These are phyloP conservation scores for Vesta saturnalis DNA, from an alignment of 2,888 invertebrate genomes.

Conservation along the genomic window DNA sequence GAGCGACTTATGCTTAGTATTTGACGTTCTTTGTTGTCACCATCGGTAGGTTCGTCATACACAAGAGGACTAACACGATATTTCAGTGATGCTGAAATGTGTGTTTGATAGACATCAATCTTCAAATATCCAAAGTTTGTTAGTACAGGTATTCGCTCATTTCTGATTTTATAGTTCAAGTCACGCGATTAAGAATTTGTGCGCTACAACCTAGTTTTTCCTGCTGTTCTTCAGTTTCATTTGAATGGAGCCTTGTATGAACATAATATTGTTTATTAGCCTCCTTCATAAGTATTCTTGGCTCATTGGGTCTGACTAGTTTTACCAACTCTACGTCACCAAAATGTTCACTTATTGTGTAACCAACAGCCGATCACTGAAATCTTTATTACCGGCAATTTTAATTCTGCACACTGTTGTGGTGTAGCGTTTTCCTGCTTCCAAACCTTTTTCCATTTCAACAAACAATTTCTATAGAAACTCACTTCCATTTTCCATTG, in stretches of 20 bases:
- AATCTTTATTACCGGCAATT: neutral
- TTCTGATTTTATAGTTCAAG: neutral
- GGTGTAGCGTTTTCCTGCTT: too few relatives aligned
- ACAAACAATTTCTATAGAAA: too few relatives aligned
- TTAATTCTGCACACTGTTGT: too few relatives aligned
- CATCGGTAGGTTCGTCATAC: neutral
- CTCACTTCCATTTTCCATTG: too few relatives aligned
- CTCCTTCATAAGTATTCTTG: neutral
- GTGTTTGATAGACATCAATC: neutral
- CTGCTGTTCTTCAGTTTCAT: neutral
- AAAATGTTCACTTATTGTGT: too few relatives aligned
- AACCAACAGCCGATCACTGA: neutral
- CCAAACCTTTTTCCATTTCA: too few relatives aligned
- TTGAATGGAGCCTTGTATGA: neutral
- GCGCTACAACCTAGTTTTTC: neutral
- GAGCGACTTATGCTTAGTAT: too few relatives aligned
- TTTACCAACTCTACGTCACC: neutral
- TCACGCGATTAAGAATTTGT: neutral
- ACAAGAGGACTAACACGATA: neutral
- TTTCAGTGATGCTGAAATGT: neutral
- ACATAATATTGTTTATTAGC: neutral
- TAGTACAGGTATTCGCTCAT: neutral
- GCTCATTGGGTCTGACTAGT: neutral
- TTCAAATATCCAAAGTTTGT: neutral
- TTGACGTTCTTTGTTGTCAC: too few relatives aligned